Conservation (phyloP, 2,888 invertebrate species). For the Pherbina coryleti region DNA sequence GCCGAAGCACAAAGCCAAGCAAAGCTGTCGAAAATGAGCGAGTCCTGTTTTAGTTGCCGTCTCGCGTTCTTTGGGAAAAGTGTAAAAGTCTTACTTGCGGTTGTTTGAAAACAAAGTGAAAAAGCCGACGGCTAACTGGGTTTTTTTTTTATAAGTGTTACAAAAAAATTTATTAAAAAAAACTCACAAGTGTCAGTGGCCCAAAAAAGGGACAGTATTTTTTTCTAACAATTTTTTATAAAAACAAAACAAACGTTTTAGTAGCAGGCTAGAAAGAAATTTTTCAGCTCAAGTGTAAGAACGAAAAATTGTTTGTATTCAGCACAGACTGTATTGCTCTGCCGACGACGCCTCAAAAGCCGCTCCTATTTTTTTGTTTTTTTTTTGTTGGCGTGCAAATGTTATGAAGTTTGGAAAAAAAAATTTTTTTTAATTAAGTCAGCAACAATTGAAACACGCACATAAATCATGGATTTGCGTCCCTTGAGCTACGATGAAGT, state of each 20-base stretch:
- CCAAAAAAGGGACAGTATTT: no score
- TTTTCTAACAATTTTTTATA: no score
- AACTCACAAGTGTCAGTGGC: not conserved
- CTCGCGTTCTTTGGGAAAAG: constrained; percentile 7
- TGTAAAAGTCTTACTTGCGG: not conserved
- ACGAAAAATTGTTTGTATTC: no score
- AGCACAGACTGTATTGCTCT: not conserved
- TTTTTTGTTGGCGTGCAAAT: not conserved
- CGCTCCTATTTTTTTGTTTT: no score
- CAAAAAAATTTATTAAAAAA: not conserved
- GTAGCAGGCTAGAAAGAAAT: not conserved
- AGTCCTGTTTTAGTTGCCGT: constrained; percentile 19
- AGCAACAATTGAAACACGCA: not conserved
- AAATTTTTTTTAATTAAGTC: not conserved
- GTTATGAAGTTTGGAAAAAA: not conserved
- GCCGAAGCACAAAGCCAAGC: not conserved
- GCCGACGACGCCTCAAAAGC: not conserved
- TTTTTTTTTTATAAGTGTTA: constrained; percentile 15
- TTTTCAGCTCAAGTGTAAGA: no score
- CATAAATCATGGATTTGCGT: constrained; percentile 62
- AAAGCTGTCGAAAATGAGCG: not conserved
- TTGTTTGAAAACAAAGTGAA: not conserved
- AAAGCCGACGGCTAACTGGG: not conserved
- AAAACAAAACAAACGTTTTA: no score
- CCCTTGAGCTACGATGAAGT: constrained; percentile 67